phyloP scores from a whole-genome alignment of 2,888 invertebrate species.

The Dorcus parallelipipedus region DNA sequence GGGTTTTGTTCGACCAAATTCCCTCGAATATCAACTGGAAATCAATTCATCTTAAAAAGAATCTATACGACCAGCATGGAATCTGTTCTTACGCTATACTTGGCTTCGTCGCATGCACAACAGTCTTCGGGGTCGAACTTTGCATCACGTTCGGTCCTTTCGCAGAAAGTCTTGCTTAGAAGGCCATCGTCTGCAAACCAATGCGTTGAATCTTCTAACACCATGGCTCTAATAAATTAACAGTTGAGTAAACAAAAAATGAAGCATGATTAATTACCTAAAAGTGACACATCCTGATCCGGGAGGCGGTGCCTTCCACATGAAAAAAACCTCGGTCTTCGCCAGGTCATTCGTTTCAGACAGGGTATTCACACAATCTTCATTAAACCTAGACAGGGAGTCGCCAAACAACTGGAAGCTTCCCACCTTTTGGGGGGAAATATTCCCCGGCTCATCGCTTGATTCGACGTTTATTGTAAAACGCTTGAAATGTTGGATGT shows the following conservation, averaged over 20 bases:
- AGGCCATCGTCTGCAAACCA: slow-evolving; percentile 92
- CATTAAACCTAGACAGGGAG: slow-evolving; percentile 66
- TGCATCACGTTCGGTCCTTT: slow-evolving; percentile 64
- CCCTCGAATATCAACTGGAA: slow-evolving; percentile 80
- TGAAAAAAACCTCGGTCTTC: slow-evolving; percentile 80
- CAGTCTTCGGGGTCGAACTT: slow-evolving; percentile 62
- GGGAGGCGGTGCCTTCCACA: slow-evolving; percentile 86
- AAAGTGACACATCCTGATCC: slow-evolving; percentile 85
- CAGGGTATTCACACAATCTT: slow-evolving; percentile 81
- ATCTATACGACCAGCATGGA: not conserved
- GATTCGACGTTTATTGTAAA: slow-evolving; percentile 77
- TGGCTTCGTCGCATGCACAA: slow-evolving; percentile 95
- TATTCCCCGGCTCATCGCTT: slow-evolving; percentile 47
- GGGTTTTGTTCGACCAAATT: slow-evolving; percentile 91
- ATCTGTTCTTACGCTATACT: slow-evolving; percentile 68
- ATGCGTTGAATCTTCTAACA: slow-evolving; percentile 71
- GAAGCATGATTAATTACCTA: slow-evolving; percentile 53
- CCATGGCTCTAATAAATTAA: slow-evolving; percentile 66
- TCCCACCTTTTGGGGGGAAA: slow-evolving; percentile 60
- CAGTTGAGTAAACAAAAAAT: not conserved
- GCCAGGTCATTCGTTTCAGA: slow-evolving; percentile 74
- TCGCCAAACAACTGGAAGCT: slow-evolving; percentile 69
- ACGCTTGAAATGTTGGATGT: slow-evolving; percentile 72
- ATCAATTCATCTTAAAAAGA: not conserved
- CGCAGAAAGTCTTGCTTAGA: slow-evolving; percentile 76